These are phyloP conservation scores for Caerostris darwini DNA, from an alignment of 1,140 invertebrate species.

Conservation along the genomic window DNA sequence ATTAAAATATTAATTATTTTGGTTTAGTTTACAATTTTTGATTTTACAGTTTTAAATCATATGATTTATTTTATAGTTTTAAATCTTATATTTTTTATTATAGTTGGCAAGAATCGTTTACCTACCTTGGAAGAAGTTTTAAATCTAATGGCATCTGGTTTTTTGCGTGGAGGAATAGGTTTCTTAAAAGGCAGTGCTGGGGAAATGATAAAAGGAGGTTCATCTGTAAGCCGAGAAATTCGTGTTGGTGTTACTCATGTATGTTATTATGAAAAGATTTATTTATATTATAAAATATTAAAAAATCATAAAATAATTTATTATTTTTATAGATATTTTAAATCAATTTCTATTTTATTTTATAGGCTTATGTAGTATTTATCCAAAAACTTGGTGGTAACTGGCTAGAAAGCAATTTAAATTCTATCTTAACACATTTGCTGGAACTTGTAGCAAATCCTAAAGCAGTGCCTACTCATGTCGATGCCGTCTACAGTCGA, in stretches of 20 bases:
- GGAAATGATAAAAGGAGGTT: slow-evolving; percentile 96
- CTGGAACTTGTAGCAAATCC: slow-evolving; percentile 94
- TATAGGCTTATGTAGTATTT: slow-evolving; percentile 95
- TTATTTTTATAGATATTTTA: slow-evolving; percentile 46
- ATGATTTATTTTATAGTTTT: too few relatives aligned
- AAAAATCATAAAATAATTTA: slow-evolving; percentile 5
- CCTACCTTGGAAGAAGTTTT: slow-evolving; percentile 96
- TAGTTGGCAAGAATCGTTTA: slow-evolving; percentile 81
- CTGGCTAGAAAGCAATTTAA: slow-evolving; percentile 97
- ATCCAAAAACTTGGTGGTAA: slow-evolving; percentile 93
- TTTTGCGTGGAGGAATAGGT: slow-evolving; percentile 95
- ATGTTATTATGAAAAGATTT: slow-evolving; percentile 82
- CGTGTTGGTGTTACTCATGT: slow-evolving; percentile 96
- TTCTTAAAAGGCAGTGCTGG: slow-evolving; percentile 94
- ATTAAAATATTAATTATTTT: too few relatives aligned
- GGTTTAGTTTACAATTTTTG: too few relatives aligned
- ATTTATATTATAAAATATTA: background rate
- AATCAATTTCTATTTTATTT: slow-evolving; percentile 77
- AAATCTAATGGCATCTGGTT: slow-evolving; percentile 95
- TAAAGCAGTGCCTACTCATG: slow-evolving; percentile 95
- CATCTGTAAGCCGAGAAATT: slow-evolving; percentile 95
- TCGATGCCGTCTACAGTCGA: slow-evolving; percentile 98
- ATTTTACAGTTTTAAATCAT: too few relatives aligned
- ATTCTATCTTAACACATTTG: slow-evolving; percentile 92
- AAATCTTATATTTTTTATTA: background rate